Percentiles rank a stretch among this genome's conserved stretches.
Evolutionary conservation across 1,140 invertebrate species (phyloP).

Genomic region (Acyrthosiphon pisum): DNA sequence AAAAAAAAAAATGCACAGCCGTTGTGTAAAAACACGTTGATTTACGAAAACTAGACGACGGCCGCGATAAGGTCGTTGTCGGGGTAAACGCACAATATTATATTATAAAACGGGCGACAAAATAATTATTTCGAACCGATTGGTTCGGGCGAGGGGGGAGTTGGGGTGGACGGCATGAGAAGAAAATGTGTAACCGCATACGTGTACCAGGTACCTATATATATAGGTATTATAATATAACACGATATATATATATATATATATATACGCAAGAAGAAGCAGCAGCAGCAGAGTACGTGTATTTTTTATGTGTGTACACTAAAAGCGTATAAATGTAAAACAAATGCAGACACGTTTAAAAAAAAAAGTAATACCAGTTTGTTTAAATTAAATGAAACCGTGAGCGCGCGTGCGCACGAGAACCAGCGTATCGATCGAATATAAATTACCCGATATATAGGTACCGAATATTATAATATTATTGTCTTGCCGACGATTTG

Average conservation of each 20-base stretch:
- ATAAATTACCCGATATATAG: neutral
- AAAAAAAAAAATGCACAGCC: neutral
- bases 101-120: neutral
- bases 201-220: neutral
- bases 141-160: too few relatives aligned
- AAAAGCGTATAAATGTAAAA: slow-evolving; percentile 34
- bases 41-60: neutral
- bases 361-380: slow-evolving; percentile 46
- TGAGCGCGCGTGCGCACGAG: neutral
- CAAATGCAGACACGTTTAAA: neutral
- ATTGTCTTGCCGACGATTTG: neutral
- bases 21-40: neutral
- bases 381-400: slow-evolving; percentile 37
- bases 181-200: neutral
- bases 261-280: neutral
- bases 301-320: neutral
- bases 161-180: neutral
- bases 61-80: neutral
- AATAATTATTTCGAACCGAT: neutral
- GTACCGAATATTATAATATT: neutral
- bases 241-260: neutral
- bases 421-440: slow-evolving; percentile 29
- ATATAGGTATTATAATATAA: neutral
- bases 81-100: neutral
- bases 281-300: neutral